Percentiles rank a stretch among this genome's conserved stretches.
These are phyloP conservation scores for Leptopilina boulardi DNA, from an alignment of 1,140 invertebrate genomes.

Conservation along the genomic window DNA sequence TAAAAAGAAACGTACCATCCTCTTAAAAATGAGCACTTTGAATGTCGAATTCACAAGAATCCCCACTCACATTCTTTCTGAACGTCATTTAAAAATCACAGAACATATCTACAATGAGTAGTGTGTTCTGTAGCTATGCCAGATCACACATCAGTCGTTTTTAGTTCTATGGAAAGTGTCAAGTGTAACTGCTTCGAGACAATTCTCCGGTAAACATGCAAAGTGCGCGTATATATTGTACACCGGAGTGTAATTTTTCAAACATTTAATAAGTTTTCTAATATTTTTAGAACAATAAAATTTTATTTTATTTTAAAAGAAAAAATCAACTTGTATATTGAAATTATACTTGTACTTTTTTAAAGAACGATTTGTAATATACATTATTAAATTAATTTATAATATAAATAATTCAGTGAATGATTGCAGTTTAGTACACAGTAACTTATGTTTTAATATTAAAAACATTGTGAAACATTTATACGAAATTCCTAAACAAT, in stretches of 20 bases:
- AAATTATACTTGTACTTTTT: too few species aligned
- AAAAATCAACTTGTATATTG: too few species aligned
- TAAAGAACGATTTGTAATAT: too few species aligned
- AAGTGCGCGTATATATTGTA: conserved; percentile 4
- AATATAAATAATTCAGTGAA: too few species aligned
- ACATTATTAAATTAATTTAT: too few species aligned
- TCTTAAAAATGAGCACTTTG: conserved; percentile 2
- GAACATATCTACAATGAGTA: conserved; percentile 4
- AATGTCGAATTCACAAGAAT: conserved; percentile 1
- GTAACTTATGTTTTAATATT: too few species aligned
- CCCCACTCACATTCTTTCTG: conserved; percentile 1
- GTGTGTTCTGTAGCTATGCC: neutral
- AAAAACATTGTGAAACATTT: too few species aligned
- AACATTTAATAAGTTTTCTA: too few species aligned
- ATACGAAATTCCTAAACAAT: too few species aligned
- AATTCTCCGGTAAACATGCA: neutral
- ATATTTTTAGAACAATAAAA: too few species aligned
- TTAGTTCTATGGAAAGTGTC: conserved; percentile 24
- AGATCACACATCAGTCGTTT: conserved; percentile 1
- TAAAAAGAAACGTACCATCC: neutral
- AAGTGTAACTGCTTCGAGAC: neutral
- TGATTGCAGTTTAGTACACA: too few species aligned
- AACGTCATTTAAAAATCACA: conserved; percentile 17
- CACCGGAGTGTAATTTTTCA: neutral
- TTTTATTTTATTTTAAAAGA: too few species aligned